These are phyloP conservation scores for Polypterus bichir DNA, from an alignment of 2,113 vertebrate genomes.

Conservation along the genomic window DNA sequence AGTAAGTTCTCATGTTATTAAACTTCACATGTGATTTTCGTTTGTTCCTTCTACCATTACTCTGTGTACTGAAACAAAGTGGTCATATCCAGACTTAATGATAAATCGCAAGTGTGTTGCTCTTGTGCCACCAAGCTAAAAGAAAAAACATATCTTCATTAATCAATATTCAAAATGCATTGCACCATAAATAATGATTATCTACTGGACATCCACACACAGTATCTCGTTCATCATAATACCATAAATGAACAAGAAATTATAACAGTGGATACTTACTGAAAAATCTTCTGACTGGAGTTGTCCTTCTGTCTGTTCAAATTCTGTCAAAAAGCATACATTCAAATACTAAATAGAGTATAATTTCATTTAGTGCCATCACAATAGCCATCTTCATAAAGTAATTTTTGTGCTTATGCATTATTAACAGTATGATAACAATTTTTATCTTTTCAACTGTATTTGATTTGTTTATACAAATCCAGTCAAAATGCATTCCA, in stretches of 20 bases:
- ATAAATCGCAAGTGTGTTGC: conserved; percentile 75
- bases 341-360: no score
- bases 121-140: conserved; percentile 48
- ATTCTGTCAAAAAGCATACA: conserved; percentile 44
- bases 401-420: no score
- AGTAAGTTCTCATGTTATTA: no score
- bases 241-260: conserved; percentile 12
- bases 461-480: no score
- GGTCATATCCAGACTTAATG: conserved; percentile 73
- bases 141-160: not conserved
- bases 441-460: no score
- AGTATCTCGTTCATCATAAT: not conserved
- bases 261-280: conserved; percentile 48
- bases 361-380: no score
- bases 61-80: conserved; percentile 79
- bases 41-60: conserved; percentile 57
- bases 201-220: no score
- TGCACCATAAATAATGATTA: not conserved
- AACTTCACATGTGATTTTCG: not conserved
- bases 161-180: not conserved
- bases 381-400: no score
- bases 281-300: conserved; percentile 73
- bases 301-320: conserved; percentile 64
- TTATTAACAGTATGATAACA: no score
- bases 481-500: no score